Evolutionary conservation across 2,888 invertebrate genomes (phyloP).

Genomic region (Leucozona laternaria): DNA sequence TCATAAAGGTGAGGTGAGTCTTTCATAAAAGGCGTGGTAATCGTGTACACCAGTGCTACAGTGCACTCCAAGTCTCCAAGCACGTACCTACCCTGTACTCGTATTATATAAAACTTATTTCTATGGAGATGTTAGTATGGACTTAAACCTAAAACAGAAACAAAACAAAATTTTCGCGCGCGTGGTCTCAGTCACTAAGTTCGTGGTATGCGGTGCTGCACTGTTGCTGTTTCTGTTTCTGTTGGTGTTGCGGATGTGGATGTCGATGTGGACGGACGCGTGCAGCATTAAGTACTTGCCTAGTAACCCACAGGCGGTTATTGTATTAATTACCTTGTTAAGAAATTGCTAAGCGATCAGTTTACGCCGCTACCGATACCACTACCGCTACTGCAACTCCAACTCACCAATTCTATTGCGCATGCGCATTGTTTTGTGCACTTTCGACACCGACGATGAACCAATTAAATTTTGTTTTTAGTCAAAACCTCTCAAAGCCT

Average conservation of each 20-base stretch:
- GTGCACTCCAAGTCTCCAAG: slow-evolving; percentile 58
- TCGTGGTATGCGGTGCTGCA: slow-evolving; percentile 53
- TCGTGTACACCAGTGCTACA: slow-evolving; percentile 44
- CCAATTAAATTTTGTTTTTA: slow-evolving; percentile 49
- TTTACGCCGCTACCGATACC: slow-evolving; percentile 20
- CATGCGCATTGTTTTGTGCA: slow-evolving; percentile 39
- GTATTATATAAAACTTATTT: slow-evolving; percentile 57
- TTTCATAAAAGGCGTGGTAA: slow-evolving; percentile 70
- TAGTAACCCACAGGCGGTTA: slow-evolving; percentile 58
- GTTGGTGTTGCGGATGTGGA: slow-evolving; percentile 46
- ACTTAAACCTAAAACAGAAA: slow-evolving; percentile 20
- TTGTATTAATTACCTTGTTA: slow-evolving; percentile 75
- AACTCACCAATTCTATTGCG: slow-evolving; percentile 49
- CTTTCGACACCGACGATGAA: slow-evolving; percentile 60
- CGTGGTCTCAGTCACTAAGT: slow-evolving; percentile 61
- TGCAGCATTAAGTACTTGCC: slow-evolving; percentile 50
- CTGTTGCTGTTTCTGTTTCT: neutral
- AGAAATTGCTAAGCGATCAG: slow-evolving; percentile 68
- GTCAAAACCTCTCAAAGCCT: slow-evolving; percentile 28
- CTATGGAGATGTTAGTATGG: slow-evolving; percentile 40
- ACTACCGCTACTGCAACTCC: no score
- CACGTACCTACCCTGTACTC: slow-evolving; percentile 49
- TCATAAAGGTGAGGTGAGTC: slow-evolving; percentile 18
- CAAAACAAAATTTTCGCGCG: slow-evolving; percentile 27
- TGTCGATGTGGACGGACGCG: slow-evolving; percentile 60